Evolutionary conservation across 2,888 invertebrate genomes (phyloP), one percentile per base, ranked within the genome.

Genomic region (Hemithea aestivaria): DNA sequence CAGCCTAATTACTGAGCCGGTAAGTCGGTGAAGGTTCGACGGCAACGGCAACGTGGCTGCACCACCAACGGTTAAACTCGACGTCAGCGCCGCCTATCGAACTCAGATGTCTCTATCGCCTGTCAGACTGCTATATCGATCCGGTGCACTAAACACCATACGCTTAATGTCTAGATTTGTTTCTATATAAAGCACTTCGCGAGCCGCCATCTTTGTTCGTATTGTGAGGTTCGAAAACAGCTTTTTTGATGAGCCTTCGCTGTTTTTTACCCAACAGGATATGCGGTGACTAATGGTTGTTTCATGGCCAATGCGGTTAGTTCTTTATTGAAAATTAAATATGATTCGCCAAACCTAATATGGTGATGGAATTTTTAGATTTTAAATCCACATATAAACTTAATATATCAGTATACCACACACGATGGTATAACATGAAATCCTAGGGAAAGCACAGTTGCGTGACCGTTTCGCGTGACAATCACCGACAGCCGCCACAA

Each of bases 1-100:
- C 66, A 58, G 53, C 66, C 66, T 73, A 70, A 74, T 74, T 77
- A 76, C 64, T 66, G 69, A 72, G 74, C 73, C 73, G 75, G 71
- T 79, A 84, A 82, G 74, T 85, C 80, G 85, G 84, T 84, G 83
- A 85, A 84, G 87, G 84, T 80, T 83, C 62, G 59, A 53, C 62
- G 61, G 62, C 73, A 76, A 53, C 60, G 59, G 62, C 74, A 78
- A 77, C 75, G 73, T 80, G 73, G 71, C 75, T 75, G 75, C 75
- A 77, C 61, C 69, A 71, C 70, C 66, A 71, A 59, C 73, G 58
- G 65, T 64, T 73, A 70, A 66, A 66, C 66, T 62, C 71, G 78
- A 73, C 78, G 72, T 74, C 73, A 78, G 74, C 79, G 76, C 78
- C 73, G 73, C 73, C 75, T 75, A 73, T 73, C 69, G 71, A 70